Conservation (phyloP, 2,113 vertebrate genomes). For the Shinisaurus crocodilurus region DNA sequence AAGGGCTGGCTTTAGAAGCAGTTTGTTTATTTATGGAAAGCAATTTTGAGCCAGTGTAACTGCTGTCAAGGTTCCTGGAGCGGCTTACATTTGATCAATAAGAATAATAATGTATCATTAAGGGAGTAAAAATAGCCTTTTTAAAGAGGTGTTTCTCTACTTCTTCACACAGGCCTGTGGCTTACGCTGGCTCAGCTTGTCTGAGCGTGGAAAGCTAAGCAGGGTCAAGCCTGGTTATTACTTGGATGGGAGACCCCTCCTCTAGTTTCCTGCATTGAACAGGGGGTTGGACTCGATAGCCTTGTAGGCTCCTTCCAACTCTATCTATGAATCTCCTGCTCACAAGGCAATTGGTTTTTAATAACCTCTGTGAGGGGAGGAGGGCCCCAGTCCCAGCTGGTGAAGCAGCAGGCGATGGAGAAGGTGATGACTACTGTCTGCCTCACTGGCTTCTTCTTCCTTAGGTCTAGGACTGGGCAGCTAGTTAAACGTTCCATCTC, state of each 20-base stretch:
- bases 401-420: background rate
- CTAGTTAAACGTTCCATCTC: conserved; percentile 10
- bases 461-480: background rate
- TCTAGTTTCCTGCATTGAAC: no score
- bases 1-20: background rate
- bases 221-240: no score
- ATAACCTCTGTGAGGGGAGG: background rate
- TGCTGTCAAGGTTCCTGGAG: no score
- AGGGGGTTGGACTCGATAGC: no score
- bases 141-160: no score
- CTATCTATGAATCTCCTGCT: no score
- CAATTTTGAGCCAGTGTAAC: background rate
- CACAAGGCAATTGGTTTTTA: background rate
- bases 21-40: background rate
- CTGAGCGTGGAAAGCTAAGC: no score
- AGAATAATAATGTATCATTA: background rate
- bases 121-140: background rate
- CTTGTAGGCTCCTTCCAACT: no score
- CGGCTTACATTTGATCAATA: no score
- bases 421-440: background rate
- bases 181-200: no score
- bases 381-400: background rate
- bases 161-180: no score
- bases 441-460: background rate
- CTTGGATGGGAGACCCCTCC: no score